Base-by-base conservation (phyloP, 1,140 invertebrate genomes). In the Caerostris darwini region DNA sequence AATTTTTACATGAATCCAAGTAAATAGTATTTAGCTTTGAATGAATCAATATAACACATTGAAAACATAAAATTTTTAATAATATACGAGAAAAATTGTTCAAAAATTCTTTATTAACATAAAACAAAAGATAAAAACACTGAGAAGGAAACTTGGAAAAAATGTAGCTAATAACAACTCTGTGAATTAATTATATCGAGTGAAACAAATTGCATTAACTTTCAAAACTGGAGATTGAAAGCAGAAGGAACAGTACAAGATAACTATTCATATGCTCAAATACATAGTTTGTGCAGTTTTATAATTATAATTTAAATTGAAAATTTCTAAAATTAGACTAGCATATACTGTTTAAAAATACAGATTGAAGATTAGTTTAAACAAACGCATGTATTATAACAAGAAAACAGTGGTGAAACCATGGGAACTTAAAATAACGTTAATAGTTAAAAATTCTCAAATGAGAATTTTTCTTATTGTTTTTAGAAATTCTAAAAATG, bases 271-370 rank as follows among this genome's bases (percentile, higher is more conserved):
- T 77, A 77, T 53, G 71, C 71, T 64, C 17, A 77, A 77, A 77
- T 77, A 77, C 71, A 77, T 50, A 77, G 19, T 77, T 50, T 50
- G 71, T 77, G 71, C 71, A 77, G 71, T 53, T 77, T 77, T 77
- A 77, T 77, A 77, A 77, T 77, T n/a, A 67, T 67, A 67, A 67
- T 67, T n/a, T n/a, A 67, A 67, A 67, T 14, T 77, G 8, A 50
- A 77, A 77, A 77, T 77, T 77, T 77, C 71, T 77, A 77, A 77
- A 77, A 77, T 77, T 77, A 77, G 71, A 77, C 71, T 77, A 77
- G 71, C 34, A 77, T 53, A 77, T 53, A 53, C 19, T 77, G 34
- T 12, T 77, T 77, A 5, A 77, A 77, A 77, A 77, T 77, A 77
- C 19, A 77, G 34, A 77, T 64, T 17, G 5, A 64, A 64, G 14